phyloP scores from a whole-genome alignment of 2,797 vertebrate species.

The Liasis olivaceus region DNA sequence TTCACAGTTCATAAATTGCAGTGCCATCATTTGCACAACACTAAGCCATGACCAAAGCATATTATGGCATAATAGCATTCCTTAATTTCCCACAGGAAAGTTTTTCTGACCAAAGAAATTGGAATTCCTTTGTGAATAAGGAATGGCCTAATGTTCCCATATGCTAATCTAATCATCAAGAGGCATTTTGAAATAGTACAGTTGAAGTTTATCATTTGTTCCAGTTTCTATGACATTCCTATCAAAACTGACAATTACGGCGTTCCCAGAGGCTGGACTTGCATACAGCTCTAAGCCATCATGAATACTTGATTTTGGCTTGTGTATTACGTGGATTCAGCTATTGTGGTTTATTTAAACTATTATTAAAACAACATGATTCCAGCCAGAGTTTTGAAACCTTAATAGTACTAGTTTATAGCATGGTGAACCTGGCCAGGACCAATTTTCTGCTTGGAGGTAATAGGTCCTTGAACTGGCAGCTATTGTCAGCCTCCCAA shows the following conservation, averaged over 20 bases:
- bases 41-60: neutral
- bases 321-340: too few relatives aligned
- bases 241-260: conserved; percentile 41
- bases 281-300: too few relatives aligned
- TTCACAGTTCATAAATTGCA: neutral
- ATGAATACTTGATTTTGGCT: too few relatives aligned
- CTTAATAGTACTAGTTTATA: neutral
- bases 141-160: neutral
- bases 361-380: too few relatives aligned
- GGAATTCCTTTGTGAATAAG: neutral
- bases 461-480: neutral
- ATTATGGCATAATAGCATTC: neutral
- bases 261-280: neutral
- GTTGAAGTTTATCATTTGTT: neutral
- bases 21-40: neutral
- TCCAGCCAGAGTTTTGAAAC: neutral
- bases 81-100: neutral
- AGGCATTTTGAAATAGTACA: neutral
- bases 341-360: too few relatives aligned
- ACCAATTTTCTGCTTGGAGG: neutral
- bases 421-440: neutral
- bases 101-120: neutral
- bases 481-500: neutral
- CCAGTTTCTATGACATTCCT: conserved; percentile 37
- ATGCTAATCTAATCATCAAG: neutral